These are phyloP conservation scores for Solenopsis fugax DNA, from an alignment of 1,140 invertebrate species.

Conservation along the genomic window DNA sequence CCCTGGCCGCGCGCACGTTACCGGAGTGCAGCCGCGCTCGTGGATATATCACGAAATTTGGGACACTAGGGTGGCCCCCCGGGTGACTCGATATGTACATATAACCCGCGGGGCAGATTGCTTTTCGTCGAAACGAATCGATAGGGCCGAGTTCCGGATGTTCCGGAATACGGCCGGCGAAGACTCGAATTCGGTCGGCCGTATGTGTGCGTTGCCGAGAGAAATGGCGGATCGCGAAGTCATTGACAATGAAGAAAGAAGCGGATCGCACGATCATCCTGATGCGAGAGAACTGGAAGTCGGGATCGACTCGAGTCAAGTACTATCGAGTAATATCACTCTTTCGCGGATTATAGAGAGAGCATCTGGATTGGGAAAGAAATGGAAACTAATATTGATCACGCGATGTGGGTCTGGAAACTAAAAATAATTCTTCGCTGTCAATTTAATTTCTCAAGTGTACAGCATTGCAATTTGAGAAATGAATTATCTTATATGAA, in stretches of 20 bases:
- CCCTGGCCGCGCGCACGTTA: neutral
- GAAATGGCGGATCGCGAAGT: neutral
- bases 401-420: neutral
- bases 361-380: neutral
- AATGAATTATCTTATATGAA: neutral
- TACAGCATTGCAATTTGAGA: neutral
- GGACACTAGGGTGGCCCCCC: slow-evolving; percentile 26
- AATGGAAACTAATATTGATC: neutral
- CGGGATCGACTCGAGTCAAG: neutral
- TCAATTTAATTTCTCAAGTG: slow-evolving; percentile 4
- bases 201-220: neutral
- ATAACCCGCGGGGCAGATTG: slow-evolving; percentile 43
- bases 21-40: neutral
- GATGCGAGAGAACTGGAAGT: neutral
- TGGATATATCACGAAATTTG: slow-evolving; percentile 57
- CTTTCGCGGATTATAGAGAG: neutral
- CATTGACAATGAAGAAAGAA: neutral
- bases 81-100: neutral
- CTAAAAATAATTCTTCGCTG: neutral
- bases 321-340: neutral
- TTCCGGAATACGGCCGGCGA: neutral
- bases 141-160: slow-evolving; percentile 21
- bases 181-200: neutral
- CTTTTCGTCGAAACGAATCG: slow-evolving; percentile 51
- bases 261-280: neutral